Percentiles rank a stretch among this genome's conserved stretches.
These are phyloP conservation scores for Melanotaenia nigrans DNA, from an alignment of 2,797 vertebrate species.

Conservation along the genomic window DNA sequence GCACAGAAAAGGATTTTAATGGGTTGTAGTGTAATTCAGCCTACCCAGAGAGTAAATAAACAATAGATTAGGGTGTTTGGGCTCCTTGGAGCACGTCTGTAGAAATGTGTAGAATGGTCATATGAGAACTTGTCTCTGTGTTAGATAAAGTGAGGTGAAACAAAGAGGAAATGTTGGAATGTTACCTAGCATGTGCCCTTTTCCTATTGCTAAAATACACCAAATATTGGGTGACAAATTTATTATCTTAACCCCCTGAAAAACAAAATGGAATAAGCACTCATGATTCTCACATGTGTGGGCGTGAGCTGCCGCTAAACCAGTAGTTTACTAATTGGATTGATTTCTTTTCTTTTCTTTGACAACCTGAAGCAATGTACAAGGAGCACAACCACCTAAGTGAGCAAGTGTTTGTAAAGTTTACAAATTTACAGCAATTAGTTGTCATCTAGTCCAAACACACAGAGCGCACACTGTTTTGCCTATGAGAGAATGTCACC, in stretches of 20 bases:
- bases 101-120: conserved; percentile 46
- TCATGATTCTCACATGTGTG: conserved; percentile 26
- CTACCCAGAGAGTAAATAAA: conserved; percentile 46
- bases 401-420: background rate
- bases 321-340: conserved; percentile 30
- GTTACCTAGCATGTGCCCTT: conserved; percentile 56
- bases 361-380: conserved; percentile 15
- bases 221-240: conserved; percentile 60
- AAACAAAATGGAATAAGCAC: conserved; percentile 52
- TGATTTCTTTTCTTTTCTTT: conserved; percentile 20
- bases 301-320: conserved; percentile 33
- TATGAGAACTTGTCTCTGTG: conserved; percentile 21
- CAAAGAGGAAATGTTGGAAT: conserved; percentile 48
- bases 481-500: conserved; percentile 20
- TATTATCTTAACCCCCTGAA: conserved; percentile 52
- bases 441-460: conserved; percentile 20
- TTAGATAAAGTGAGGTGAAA: conserved; percentile 50
- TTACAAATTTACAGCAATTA: background rate
- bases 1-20: conserved; percentile 33
- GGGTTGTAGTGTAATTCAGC: conserved; percentile 49
- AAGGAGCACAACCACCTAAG: background rate
- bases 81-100: conserved; percentile 46
- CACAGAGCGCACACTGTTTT: conserved; percentile 6
- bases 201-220: conserved; percentile 54
- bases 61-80: conserved; percentile 48